Base-by-base conservation (phyloP, 2,113 vertebrate genomes). In the Cavia porcellus region DNA sequence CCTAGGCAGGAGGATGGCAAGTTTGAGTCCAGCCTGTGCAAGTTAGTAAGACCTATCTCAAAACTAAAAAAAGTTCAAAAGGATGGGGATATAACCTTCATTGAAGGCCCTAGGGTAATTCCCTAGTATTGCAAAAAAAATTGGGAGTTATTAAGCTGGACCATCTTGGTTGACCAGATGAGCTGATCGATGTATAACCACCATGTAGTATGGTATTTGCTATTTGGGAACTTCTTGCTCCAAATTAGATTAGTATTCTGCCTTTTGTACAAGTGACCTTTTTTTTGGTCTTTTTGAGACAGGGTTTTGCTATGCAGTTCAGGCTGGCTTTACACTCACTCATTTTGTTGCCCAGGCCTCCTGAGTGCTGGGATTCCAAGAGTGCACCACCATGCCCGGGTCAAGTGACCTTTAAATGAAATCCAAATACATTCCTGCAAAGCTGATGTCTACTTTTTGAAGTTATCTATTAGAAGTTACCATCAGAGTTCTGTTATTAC, bases 401-500 rank as follows among this genome's bases (percentile, higher is more conserved):
- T 57, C n/a, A 64, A 47, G n/a, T 55, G 35, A 70, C 86, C 94
- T 57, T 59, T 42, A 61, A 91, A n/a, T 24, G 42, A 89, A 80
- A 80, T 25, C 24, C 64, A 85, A 80, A 12, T 52, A 77, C 25
- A 80, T 55, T 28, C 81, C 15, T 81, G 30, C 28, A 92, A 50
- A 75, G 11, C 42, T 55, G 24, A 47, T 24, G 10, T 86, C 64
- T 88, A 70, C 80, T 42, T 77, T 88, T 57, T 20, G 47, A 81
- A 83, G 35, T 90, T 81, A 85, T 15, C 35, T 61, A 28, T n/a
- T 30, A 72, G 68, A 95, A 22, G 19, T 55, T 61, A 88, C n/a
- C 90, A 24, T 74, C 42, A 74, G 59, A 52, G 93, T 84, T 95
- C 45, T 68, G 45, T 66, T 83, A 97, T 22, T 89, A 85, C 1